A percentile compares a stretch with the other conserved stretches of the same genome.
These are phyloP conservation scores for Zaprionus obscuricornis DNA, from an alignment of 2,888 invertebrate genomes.

Conservation along the genomic window DNA sequence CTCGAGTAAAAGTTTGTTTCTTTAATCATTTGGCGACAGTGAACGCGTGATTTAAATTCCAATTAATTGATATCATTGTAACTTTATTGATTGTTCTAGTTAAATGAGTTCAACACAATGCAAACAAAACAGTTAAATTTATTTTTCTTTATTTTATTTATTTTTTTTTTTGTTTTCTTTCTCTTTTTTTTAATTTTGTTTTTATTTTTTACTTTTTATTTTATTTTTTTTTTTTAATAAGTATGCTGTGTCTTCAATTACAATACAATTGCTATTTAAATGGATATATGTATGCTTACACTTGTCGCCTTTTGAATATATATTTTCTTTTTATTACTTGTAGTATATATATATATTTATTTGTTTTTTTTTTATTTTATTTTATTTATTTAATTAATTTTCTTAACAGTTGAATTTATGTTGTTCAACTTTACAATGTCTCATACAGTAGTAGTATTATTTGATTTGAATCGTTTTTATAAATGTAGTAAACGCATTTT, in stretches of 20 bases:
- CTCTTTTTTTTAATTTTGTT: constrained; percentile 27
- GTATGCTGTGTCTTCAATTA: constrained; percentile 64
- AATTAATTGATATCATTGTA: constrained; percentile 59
- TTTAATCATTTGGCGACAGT: not conserved
- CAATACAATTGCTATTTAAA: constrained; percentile 76
- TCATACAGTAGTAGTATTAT: constrained; percentile 13
- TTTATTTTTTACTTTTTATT: constrained; percentile 17
- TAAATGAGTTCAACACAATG: constrained; percentile 15
- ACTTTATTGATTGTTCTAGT: constrained; percentile 50
- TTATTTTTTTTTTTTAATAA: constrained; percentile 34
- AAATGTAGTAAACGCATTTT: constrained; percentile 78
- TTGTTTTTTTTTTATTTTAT: constrained; percentile 7
- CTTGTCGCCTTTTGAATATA: constrained; percentile 59
- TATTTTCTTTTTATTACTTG: constrained; percentile 21
- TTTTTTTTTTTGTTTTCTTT: constrained; percentile 49
- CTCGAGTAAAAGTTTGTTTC: not conserved
- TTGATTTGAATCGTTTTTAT: constrained; percentile 43
- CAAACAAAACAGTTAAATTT: constrained; percentile 14
- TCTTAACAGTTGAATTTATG: constrained; percentile 30
- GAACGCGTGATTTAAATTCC: constrained; percentile 26
- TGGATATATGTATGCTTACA: constrained; percentile 66
- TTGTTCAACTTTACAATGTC: constrained; percentile 19
- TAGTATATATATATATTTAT: constrained; percentile 24
- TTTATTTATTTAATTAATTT: constrained; percentile 15
- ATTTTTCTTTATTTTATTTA: constrained; percentile 42